Evolutionary conservation across 2,113 vertebrate genomes (phyloP), one percentile per base, ranked within the genome.

Genomic region (Hirundichthys speculiger): DNA sequence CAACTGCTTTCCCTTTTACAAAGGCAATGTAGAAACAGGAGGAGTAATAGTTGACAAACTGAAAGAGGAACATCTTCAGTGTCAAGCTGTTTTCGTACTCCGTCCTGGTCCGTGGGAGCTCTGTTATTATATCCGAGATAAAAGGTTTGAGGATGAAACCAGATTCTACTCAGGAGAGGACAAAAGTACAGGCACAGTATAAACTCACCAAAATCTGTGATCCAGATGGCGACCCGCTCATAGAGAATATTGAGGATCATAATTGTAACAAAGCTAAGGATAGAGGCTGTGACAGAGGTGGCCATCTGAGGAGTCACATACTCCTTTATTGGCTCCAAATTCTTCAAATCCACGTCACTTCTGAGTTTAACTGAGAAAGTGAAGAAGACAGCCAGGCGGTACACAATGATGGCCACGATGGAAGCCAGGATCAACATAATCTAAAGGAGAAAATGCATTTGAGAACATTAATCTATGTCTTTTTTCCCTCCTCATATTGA

Each of bases 1-100:
- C 94, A 0, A 97, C 96, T 30, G 93, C 93, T 86, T 96, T 98
- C 56, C 96, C 96, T 88, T 98, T 98, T 55, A 93, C 94, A 63
- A 98, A 98, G 2, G 96, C 96, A 54, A 98, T 96, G 80, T 98
- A 98, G 92, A 98, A 97, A 63, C 96, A 98, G 0, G 96, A 98
- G 19, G 96, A 98, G 80, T 98, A 98, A 71, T 98, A 98, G 90
- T 98, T 98, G 87, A 97, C 96, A 47, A 98, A 98, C 66, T 98
- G 96, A 85, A 98, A 98, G 64, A 98, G 90, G 88, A 98, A 98
- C 95, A 98, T 98, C 93, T 98, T 98, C 88, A 95, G 92, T 16
- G 96, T 98, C 52, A 98, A 70, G 78, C 96, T 98, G 84, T 98
- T 96, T 86, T 98, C 96, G 69, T 98, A 98, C 52, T 98, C 95